Percentiles rank a stretch among this genome's conserved stretches.
Evolutionary conservation across 1,140 invertebrate species (phyloP).

Genomic region (Hypothenemus hampei): DNA sequence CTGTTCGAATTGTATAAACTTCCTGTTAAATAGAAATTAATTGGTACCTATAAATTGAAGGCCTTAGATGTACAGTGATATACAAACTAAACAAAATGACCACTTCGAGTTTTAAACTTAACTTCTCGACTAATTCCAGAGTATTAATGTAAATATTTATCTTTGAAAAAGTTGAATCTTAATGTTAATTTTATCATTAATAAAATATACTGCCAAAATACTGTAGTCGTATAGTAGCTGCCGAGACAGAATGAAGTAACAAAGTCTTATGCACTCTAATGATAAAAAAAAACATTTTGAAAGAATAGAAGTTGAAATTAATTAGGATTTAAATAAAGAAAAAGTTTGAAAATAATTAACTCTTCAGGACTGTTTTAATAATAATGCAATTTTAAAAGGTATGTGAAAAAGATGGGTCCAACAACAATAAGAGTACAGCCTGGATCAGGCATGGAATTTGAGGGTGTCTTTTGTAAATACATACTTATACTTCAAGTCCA

Average conservation of each 20-base stretch:
- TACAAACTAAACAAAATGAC: slow-evolving; percentile 37
- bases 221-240: slow-evolving; percentile 29
- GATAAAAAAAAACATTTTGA: slow-evolving; percentile 22
- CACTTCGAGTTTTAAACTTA: slow-evolving; percentile 36
- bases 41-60: slow-evolving; percentile 37
- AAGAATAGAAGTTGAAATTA: no score
- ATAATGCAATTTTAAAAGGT: background rate
- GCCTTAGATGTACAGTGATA: slow-evolving; percentile 44
- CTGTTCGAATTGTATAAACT: background rate
- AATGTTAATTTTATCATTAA: slow-evolving; percentile 20
- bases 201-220: slow-evolving; percentile 46
- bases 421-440: slow-evolving; percentile 21
- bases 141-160: slow-evolving; percentile 20
- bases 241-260: slow-evolving; percentile 41
- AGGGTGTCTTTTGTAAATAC: slow-evolving; percentile 3
- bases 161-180: slow-evolving; percentile 27
- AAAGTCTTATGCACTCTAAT: slow-evolving; percentile 43
- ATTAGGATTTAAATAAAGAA: no score
- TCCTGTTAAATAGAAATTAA: no score
- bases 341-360: no score
- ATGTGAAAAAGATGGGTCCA: slow-evolving; percentile 19
- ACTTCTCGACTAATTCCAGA: slow-evolving; percentile 27
- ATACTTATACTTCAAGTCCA: slow-evolving; percentile 7
- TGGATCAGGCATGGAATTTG: background rate
- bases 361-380: background rate